Evolutionary conservation across 1,140 invertebrate genomes (phyloP).

Genomic region (Chionoecetes opilio): DNA sequence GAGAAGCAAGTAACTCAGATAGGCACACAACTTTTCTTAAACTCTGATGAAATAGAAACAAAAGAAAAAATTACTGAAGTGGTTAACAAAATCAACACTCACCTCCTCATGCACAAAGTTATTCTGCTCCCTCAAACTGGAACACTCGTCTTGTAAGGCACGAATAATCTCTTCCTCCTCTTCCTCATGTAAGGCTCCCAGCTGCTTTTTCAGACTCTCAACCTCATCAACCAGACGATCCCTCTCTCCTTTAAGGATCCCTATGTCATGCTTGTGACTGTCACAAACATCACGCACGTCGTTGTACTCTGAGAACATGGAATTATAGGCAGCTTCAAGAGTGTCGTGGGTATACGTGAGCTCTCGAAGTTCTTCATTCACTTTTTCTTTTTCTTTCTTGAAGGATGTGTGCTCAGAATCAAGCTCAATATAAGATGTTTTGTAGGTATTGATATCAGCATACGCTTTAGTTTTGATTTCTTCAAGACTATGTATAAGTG

Average conservation of each 20-base stretch:
- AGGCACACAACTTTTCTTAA: no score
- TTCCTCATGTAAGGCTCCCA: constrained; percentile 79
- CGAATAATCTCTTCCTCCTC: constrained; percentile 80
- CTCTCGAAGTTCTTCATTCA: constrained; percentile 74
- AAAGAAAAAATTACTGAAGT: no score
- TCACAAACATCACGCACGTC: constrained; percentile 76
- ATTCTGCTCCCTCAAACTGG: constrained; percentile 77
- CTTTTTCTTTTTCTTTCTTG: constrained; percentile 74
- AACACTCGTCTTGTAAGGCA: constrained; percentile 79
- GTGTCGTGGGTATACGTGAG: constrained; percentile 75
- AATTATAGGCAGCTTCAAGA: constrained; percentile 79
- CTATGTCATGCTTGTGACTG: constrained; percentile 73
- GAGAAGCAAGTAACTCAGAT: no score
- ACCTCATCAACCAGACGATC: constrained; percentile 78
- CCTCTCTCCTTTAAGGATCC: constrained; percentile 78
- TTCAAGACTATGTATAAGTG: constrained; percentile 67
- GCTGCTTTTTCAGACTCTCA: constrained; percentile 75
- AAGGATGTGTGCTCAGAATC: constrained; percentile 72
- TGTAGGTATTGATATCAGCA: constrained; percentile 74
- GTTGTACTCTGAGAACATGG: constrained; percentile 78
- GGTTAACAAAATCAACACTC: background rate
- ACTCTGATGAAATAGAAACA: no score
- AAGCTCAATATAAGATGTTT: constrained; percentile 77
- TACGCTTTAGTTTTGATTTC: constrained; percentile 75
- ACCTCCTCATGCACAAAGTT: constrained; percentile 80